Evolutionary conservation across 2,888 invertebrate species (phyloP), one percentile per base, ranked within the genome.

Genomic region (Hypselothyrea guttata): DNA sequence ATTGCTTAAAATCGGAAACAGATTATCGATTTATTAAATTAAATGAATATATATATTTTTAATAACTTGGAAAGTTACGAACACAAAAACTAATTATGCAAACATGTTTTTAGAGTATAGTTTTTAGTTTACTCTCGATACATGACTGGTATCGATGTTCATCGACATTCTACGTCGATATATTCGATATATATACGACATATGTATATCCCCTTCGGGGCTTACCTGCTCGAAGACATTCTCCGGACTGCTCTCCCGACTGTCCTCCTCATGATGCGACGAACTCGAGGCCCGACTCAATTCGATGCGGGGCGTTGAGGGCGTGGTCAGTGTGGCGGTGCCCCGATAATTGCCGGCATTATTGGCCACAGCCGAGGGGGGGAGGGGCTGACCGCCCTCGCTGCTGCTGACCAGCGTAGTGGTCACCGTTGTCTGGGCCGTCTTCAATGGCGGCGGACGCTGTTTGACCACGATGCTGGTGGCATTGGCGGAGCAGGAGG

Each of bases 221-320:
- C 79, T 89, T 91, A 92, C 92, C 87, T 93, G 93, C 86, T 94
- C 94, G 72, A 96, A 93, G 70, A 96, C 96, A 87, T 95, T 92
- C 88, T 96, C 96, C 1, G 96, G 96, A 44, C 95, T 95, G 84
- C 95, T 95, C 85, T 95, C 95, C 42, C 94, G 93, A 79, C 95
- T 95, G 87, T 96, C 96, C 73, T 90, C 90, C 71, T 89, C 89
- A 87, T 96, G 96, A 84, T 96, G 96, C 31, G 95, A 95, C 56
- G 96, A 96, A 88, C 95, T 95, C 86, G 96, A 96, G 4, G 97
- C 96, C 74, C 96, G 93, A 72, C 96, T 96, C 88, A 97, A 95
- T 91, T 97, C 96, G 79, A 96, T 97, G 84, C 97, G 93, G 15
- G 96, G 96, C 47, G 96, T 94, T 71, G 93, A 92, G 13, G 95